phyloP scores from a whole-genome alignment of 2,888 invertebrate species.

The Aspidapion aeneum region DNA sequence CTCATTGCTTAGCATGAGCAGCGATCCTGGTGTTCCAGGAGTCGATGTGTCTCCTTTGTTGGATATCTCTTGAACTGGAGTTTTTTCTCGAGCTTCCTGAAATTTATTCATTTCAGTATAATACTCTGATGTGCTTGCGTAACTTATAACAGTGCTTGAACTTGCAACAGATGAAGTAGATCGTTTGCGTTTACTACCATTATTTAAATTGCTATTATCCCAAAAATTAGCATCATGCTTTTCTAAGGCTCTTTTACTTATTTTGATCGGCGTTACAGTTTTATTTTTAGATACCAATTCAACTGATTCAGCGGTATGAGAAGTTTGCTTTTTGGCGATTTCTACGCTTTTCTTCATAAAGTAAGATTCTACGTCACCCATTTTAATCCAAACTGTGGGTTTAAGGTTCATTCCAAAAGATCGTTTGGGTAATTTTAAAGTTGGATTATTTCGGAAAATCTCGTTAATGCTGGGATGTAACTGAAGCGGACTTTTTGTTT shows the following conservation, averaged over 20 bases:
- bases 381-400: slow-evolving; percentile 28
- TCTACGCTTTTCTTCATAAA: slow-evolving; percentile 20
- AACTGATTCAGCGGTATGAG: not conserved
- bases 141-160: not conserved
- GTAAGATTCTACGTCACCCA: slow-evolving; percentile 30
- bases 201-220: not conserved
- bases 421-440: slow-evolving; percentile 1
- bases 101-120: not conserved
- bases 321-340: slow-evolving; percentile 14
- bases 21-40: not conserved
- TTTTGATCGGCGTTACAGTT: not conserved
- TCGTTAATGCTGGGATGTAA: slow-evolving; percentile 3
- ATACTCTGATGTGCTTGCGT: not conserved
- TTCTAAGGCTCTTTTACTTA: not conserved
- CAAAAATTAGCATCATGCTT: not conserved
- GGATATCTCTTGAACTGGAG: not conserved
- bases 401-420: slow-evolving; percentile 1
- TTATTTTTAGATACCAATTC: not conserved
- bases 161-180: not conserved
- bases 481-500: not conserved
- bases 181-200: not conserved
- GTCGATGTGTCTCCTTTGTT: not conserved
- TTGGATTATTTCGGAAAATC: not conserved
- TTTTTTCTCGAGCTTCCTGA: not conserved
- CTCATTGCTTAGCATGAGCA: not conserved